Evolutionary conservation across 37 sponge, comb jelly and placozoan genomes (phyloP), one percentile per base, ranked within the genome.

Genomic region (Axinella damicornis): DNA sequence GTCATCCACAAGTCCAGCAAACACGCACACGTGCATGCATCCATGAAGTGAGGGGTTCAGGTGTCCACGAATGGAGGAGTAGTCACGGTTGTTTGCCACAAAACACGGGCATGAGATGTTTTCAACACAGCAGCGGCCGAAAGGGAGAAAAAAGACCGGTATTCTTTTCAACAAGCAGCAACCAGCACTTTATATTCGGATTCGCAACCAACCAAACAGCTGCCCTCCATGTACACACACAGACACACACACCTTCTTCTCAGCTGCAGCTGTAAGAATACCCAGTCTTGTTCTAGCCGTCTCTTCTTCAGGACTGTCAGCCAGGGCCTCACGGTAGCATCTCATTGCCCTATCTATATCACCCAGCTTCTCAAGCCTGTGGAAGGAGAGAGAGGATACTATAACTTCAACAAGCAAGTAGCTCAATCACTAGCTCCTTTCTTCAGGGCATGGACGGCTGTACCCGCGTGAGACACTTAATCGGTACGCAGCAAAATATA

Each of bases 291-390:
- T 37, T 52, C 46, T 90, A 35, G 91, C 86, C 19, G 76, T 27
- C 34, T 57, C 57, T 30, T 73, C 31, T 22, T 33, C 59, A 9
- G 92, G 92, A 36, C 87, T 79, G 36, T 83, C 84, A 53, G 67
- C 83, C 21, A 92, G 67, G 1, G 88, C 88, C 52, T 87, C 83
- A 24, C 67, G 32, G 68, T 87, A 92, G 53, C 88, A 87, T 22
- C 40, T 32, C 64, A 87, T 61, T 22, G 92, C 92, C 46, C 21
- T 21, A 54, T 83, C 73, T 1, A 83, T 25, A 14, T 68, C 27
- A 19, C 91, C 87, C 57, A 65, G 37, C 72, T 76, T 76, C 78
- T 87, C 92, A 21, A 92, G 66, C 61, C 92, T 92, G 67, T 71
- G 9, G 25, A 32, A 68, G 24, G 24, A 24, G n/a, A 75, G 59